Percentiles rank a stretch among this genome's conserved stretches.
phyloP scores from a whole-genome alignment of 1,140 invertebrate genomes.

The Gonatopus flavifemur region DNA sequence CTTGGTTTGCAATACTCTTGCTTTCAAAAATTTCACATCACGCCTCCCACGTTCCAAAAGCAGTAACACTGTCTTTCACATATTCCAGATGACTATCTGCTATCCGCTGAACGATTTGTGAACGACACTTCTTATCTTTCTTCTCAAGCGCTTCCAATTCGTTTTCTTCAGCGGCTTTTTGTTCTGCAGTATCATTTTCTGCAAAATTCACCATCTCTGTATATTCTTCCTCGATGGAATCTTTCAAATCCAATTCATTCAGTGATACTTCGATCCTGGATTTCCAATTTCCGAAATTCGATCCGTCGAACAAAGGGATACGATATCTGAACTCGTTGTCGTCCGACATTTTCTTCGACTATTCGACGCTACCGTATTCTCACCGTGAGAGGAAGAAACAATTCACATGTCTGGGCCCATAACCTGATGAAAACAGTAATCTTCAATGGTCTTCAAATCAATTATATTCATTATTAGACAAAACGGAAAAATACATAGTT shows the following conservation, averaged over 20 bases:
- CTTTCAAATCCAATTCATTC: conserved; percentile 16
- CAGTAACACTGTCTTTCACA: conserved; percentile 18
- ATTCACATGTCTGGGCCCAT: too few species aligned
- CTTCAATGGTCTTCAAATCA: too few species aligned
- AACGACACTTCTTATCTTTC: conserved; percentile 16
- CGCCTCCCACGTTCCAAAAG: conserved; percentile 14
- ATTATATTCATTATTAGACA: too few species aligned
- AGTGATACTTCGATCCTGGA: conserved; percentile 20
- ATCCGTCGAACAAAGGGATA: conserved; percentile 23
- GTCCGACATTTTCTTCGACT: too few species aligned
- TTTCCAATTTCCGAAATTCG: conserved; percentile 23
- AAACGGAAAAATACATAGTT: too few species aligned
- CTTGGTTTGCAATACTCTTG: conserved; percentile 20
- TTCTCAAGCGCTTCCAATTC: background rate
- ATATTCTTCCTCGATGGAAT: conserved; percentile 10
- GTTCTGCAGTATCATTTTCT: conserved; percentile 1
- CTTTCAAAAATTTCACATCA: conserved; percentile 19
- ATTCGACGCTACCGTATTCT: too few species aligned
- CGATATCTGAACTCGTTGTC: too few species aligned
- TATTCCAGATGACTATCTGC: conserved; percentile 30
- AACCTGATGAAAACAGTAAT: too few species aligned
- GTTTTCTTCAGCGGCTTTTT: conserved; percentile 2
- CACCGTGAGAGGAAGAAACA: too few species aligned
- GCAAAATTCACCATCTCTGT: background rate
- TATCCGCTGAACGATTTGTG: conserved; percentile 22